Evolutionary conservation across 2,113 vertebrate genomes (phyloP), one percentile per base, ranked within the genome.

Genomic region (Psettodes erumei): DNA sequence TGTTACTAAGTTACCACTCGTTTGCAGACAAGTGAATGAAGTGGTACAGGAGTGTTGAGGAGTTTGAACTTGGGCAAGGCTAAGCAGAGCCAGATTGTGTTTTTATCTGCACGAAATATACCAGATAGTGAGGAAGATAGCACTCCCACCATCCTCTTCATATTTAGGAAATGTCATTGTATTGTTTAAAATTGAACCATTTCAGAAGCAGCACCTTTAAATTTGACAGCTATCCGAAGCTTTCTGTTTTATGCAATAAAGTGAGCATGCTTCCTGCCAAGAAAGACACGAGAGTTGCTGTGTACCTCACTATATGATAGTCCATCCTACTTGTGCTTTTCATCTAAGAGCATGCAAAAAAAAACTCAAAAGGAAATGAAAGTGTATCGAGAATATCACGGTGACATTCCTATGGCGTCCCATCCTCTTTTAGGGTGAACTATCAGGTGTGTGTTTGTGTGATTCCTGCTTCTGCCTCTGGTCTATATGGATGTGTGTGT

Each of bases 1-100:
- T 69, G 79, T 85, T 82, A 61, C 71, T 62, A 75, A 69, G 76
- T 60, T 76, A 84, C 72, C 71, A 54, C 47, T 42, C 23, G 0
- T 37, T 67, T 62, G 19, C 62, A 45, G 58, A 47, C 19, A 47
- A 80, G 35, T 71, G 61, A 71, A 62, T 27, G 35, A 70, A 60
- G 35, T 8, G n/a, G 66, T 21, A 54, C 4, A 59, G 19, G 55
- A 42, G 15, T 1, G 38, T 1, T 54, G 28, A 51, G 21, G 40
- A 51, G n/a, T 38, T 9, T 63, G 54, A 82, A 59, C 12, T 63
- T n/a, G 3, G 59, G 21, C 55, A 63, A 72, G 65, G 40, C 47
- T 27, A 9, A 37, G 47, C 30, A 28, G 37, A 21, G 53, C 55
- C 28, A n/a, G 38, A 74, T 16, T 48, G 10, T 45, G 15, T n/a